phyloP scores from a whole-genome alignment of 2,113 vertebrate species.

The Colinus virginianus region DNA sequence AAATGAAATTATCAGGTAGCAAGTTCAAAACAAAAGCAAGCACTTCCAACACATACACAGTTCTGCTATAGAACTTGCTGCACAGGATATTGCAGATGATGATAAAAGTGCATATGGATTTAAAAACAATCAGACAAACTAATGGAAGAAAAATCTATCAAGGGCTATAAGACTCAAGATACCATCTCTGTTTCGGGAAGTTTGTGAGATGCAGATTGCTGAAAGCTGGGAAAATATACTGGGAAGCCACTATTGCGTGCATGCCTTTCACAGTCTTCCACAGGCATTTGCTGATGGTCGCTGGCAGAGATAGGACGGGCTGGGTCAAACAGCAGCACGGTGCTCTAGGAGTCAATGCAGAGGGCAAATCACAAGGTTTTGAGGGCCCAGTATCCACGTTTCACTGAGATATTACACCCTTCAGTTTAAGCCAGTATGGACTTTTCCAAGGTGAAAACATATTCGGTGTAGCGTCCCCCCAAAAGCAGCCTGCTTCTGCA shows the following conservation, averaged over 20 bases:
- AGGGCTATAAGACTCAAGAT: slow-evolving; percentile 41
- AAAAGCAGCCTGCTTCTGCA: fast-evolving
- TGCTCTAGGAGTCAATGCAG: fast-evolving
- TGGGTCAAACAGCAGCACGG: background rate
- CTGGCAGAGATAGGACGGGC: background rate
- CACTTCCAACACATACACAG: background rate
- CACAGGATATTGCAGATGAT: background rate
- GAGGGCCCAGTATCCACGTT: fast-evolving
- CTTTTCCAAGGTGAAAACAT: background rate
- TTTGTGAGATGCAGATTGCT: slow-evolving; percentile 54
- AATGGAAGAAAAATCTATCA: slow-evolving; percentile 59
- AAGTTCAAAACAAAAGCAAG: slow-evolving; percentile 28
- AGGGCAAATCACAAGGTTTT: fast-evolving
- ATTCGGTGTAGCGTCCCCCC: background rate
- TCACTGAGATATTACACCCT: fast-evolving
- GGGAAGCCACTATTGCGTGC: background rate
- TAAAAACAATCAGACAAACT: slow-evolving; percentile 41
- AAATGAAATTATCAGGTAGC: slow-evolving; percentile 33
- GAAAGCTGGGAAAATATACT: slow-evolving; percentile 52
- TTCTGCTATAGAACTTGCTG: background rate
- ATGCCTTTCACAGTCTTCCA: background rate
- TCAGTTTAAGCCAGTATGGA: background rate
- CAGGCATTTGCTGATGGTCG: background rate
- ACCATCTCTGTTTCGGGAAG: slow-evolving; percentile 65
- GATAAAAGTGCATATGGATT: slow-evolving; percentile 25